These are phyloP conservation scores for Myiagra hebetior DNA, from an alignment of 2,113 vertebrate species.

Conservation along the genomic window DNA sequence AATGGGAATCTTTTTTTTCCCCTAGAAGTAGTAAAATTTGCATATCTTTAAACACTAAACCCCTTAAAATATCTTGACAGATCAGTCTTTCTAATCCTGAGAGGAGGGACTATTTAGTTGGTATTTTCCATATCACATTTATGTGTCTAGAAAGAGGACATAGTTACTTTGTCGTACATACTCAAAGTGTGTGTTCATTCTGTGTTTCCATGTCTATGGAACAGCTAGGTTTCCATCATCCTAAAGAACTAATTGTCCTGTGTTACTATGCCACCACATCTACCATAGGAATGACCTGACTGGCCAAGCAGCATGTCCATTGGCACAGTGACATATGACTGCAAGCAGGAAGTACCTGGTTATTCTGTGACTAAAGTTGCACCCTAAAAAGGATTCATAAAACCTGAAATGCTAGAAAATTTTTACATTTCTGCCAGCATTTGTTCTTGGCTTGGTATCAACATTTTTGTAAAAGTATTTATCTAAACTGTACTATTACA, in stretches of 20 bases:
- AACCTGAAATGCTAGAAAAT: not conserved
- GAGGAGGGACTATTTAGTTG: not conserved
- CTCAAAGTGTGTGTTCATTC: not conserved
- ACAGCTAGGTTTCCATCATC: not conserved
- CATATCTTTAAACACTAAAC: not conserved
- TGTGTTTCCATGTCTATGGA: not conserved
- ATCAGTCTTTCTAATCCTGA: not conserved
- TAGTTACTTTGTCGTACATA: not conserved
- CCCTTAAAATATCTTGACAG: not conserved
- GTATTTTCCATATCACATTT: not conserved
- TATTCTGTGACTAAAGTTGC: not conserved
- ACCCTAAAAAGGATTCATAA: not conserved
- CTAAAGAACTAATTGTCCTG: not conserved
- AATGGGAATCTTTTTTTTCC: not conserved
- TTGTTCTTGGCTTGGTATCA: accelerated
- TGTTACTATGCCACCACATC: not conserved
- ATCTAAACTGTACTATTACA: not conserved
- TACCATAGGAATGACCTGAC: not conserved
- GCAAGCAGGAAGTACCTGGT: not conserved
- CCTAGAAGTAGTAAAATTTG: not conserved
- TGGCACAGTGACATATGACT: not conserved
- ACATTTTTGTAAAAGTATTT: not conserved
- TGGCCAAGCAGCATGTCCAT: not conserved
- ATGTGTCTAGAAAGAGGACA: not conserved
- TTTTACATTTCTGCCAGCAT: not conserved